Evolutionary conservation across 2,113 vertebrate genomes (phyloP).

Genomic region (Limnothrissa miodon): DNA sequence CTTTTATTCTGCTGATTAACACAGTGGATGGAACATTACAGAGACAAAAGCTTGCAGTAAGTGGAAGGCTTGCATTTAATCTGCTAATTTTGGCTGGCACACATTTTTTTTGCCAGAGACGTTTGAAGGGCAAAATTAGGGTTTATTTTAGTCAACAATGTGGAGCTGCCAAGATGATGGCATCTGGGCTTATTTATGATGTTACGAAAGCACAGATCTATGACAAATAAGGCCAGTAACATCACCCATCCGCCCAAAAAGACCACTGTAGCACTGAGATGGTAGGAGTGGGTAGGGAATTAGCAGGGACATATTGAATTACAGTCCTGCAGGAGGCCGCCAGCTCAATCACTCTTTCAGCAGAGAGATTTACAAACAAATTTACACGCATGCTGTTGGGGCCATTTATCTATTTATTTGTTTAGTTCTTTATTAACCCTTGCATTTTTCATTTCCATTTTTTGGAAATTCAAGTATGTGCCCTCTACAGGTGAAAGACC

Average conservation of each 20-base stretch:
- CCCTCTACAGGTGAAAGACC: no score
- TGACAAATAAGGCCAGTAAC: neutral
- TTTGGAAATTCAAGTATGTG: no score
- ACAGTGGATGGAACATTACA: neutral
- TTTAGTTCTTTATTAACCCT: no score
- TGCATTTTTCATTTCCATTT: no score
- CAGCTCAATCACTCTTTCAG: neutral
- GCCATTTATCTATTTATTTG: no score
- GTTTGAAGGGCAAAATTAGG: conserved; percentile 4
- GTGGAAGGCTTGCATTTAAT: conserved; percentile 13
- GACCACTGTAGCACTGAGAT: neutral
- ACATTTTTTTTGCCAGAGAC: neutral
- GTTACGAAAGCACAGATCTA: neutral
- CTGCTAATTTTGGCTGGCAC: neutral
- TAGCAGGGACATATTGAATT: neutral
- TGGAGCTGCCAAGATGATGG: neutral
- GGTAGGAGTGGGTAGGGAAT: neutral
- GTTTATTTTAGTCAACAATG: neutral
- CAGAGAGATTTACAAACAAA: neutral
- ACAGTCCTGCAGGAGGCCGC: neutral
- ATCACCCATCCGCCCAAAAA: neutral
- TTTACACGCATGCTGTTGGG: neutral
- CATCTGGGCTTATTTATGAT: neutral
- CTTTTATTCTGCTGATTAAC: neutral
- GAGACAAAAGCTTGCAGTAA: neutral